Percentiles rank a stretch among this genome's conserved stretches.
phyloP scores from a whole-genome alignment of 2,797 vertebrate species.

The Amphiprion clarkii region DNA sequence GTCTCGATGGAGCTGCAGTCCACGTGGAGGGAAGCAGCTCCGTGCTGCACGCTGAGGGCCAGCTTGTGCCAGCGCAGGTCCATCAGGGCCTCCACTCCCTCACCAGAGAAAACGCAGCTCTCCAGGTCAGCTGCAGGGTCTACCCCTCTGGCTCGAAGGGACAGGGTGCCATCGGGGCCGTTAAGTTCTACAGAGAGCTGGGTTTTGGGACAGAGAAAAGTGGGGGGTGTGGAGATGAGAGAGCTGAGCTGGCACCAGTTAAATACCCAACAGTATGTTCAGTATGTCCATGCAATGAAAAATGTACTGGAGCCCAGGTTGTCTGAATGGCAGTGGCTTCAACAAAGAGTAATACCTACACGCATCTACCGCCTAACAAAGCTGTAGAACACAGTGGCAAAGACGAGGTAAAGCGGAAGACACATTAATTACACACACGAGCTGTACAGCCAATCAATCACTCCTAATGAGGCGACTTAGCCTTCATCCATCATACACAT shows the following conservation, averaged over 20 bases:
- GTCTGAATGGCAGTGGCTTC: slow-evolving; percentile 14
- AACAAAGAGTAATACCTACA: slow-evolving; percentile 39
- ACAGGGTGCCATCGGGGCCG: slow-evolving; percentile 88
- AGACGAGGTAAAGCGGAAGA: slow-evolving; percentile 60
- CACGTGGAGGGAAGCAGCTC: slow-evolving; percentile 86
- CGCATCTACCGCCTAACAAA: slow-evolving; percentile 28
- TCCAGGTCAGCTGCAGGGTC: slow-evolving; percentile 65
- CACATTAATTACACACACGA: slow-evolving; percentile 77
- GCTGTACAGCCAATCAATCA: slow-evolving; percentile 76
- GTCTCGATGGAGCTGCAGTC: slow-evolving; percentile 92
- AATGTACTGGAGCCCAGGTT: slow-evolving; percentile 1
- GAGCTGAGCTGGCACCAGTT: slow-evolving; percentile 6
- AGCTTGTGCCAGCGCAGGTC: slow-evolving; percentile 95
- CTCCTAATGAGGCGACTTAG: slow-evolving; percentile 77
- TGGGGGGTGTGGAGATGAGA: not conserved
- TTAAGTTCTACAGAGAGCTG: slow-evolving; percentile 93
- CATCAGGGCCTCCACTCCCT: slow-evolving; percentile 88
- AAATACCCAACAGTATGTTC: slow-evolving; percentile 17
- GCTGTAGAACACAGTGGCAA: slow-evolving; percentile 53
- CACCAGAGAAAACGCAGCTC: slow-evolving; percentile 86
- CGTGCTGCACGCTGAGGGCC: slow-evolving; percentile 86
- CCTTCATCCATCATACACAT: slow-evolving; percentile 79
- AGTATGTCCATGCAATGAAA: not conserved
- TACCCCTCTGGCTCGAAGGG: slow-evolving; percentile 82
- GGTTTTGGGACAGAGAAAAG: not conserved